Percentiles rank a stretch among this genome's conserved stretches.
Conservation (phyloP, 2,888 invertebrate genomes). For the Balanococcus diminutus region DNA sequence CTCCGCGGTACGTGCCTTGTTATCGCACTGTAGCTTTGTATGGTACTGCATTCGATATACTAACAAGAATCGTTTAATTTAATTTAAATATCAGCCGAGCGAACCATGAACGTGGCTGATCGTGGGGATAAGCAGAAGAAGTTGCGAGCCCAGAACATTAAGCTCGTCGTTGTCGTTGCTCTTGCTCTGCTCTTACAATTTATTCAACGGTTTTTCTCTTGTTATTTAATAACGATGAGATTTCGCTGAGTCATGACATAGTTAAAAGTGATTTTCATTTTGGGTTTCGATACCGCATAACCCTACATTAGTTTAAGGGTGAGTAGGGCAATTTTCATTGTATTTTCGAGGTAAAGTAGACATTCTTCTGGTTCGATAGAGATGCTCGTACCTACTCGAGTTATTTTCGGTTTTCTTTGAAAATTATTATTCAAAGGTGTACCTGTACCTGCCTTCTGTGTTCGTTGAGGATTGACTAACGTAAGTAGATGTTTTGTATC, state of each 20-base stretch:
- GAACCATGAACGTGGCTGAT: not conserved
- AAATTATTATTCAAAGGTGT: not conserved
- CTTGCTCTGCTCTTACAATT: no score
- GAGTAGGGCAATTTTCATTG: not conserved
- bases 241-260: not conserved
- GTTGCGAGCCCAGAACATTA: not conserved
- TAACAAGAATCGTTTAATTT: conserved; percentile 39
- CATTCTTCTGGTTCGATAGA: not conserved
- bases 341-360: not conserved
- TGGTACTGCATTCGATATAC: not conserved
- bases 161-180: not conserved
- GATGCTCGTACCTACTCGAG: not conserved
- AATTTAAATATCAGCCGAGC: conserved; percentile 27
- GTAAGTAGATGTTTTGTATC: not conserved
- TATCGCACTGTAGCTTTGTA: not conserved
- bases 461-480: not conserved
- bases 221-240: not conserved
- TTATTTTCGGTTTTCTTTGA: conserved; percentile 1
- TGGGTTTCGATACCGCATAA: not conserved
- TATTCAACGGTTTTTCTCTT: not conserved
- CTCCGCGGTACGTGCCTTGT: conserved; percentile 13
- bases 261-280: not conserved
- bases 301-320: not conserved
- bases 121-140: no score
- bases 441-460: not conserved